phyloP scores from a whole-genome alignment of 1,140 invertebrate species.

The Drosophila gunungcola region DNA sequence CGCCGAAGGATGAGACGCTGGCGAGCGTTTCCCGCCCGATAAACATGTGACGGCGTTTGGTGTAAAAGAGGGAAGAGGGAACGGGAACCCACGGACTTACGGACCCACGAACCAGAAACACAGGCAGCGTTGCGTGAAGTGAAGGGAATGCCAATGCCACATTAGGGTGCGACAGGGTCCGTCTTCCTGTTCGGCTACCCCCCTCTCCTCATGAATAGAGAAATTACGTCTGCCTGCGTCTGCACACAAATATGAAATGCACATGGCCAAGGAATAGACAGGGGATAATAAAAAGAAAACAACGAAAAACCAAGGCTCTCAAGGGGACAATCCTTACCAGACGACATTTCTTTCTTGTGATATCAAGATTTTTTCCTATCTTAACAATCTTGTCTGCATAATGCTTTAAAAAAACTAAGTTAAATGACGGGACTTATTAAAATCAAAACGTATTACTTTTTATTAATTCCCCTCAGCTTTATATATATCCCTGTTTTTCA shows the following conservation, averaged over 20 bases:
- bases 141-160: slow-evolving; percentile 7
- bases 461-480: no score
- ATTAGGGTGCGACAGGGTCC: slow-evolving; percentile 59
- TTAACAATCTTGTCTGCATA: background rate
- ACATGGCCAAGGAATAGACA: slow-evolving; percentile 1
- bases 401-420: background rate
- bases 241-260: slow-evolving; percentile 14
- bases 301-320: slow-evolving; percentile 9
- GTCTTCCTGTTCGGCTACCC: slow-evolving; percentile 13
- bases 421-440: background rate
- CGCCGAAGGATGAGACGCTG: slow-evolving; percentile 24
- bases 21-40: slow-evolving; percentile 33
- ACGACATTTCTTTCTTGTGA: background rate
- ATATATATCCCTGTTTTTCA: no score
- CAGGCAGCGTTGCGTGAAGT: slow-evolving; percentile 50
- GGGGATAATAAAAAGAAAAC: slow-evolving; percentile 8
- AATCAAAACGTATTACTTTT: no score
- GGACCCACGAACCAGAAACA: slow-evolving; percentile 6
- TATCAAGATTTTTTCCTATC: slow-evolving; percentile 25
- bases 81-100: slow-evolving; percentile 11
- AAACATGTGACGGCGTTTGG: slow-evolving; percentile 30
- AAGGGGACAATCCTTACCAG: slow-evolving; percentile 6
- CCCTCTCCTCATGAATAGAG: slow-evolving; percentile 1
- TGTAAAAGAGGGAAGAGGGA: slow-evolving; percentile 17
- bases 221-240: slow-evolving; percentile 31